Conservation (phyloP, 2,113 vertebrate species). For the Vulpes vulpes region DNA sequence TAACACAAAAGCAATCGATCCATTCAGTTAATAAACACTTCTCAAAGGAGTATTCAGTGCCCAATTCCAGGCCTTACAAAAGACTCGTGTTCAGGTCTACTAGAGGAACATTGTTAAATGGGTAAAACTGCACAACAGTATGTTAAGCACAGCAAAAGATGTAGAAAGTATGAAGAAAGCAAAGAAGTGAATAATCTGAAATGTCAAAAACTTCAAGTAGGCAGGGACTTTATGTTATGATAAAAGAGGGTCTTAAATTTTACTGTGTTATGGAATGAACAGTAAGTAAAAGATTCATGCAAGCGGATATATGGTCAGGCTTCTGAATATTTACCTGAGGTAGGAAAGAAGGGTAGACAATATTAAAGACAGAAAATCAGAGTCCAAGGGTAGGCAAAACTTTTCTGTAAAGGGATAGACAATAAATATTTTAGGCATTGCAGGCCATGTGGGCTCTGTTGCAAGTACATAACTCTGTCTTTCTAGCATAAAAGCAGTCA, state of each 20-base stretch:
- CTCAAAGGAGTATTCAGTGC: neutral
- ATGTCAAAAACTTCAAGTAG: neutral
- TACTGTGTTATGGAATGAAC: neutral
- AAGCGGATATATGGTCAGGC: neutral
- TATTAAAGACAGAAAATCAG: slow-evolving; percentile 8
- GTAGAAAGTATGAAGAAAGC: neutral
- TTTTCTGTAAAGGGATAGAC: neutral
- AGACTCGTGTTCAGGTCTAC: neutral
- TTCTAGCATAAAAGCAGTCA: neutral
- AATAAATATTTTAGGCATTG: neutral
- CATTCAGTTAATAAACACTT: neutral
- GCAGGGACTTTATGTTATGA: neutral
- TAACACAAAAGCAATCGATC: slow-evolving; percentile 44
- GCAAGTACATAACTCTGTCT: neutral
- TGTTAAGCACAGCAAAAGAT: neutral
- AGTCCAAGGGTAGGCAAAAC: neutral
- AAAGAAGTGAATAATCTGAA: neutral
- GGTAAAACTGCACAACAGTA: neutral
- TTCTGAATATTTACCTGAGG: neutral
- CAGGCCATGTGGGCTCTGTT: neutral
- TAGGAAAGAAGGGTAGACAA: neutral
- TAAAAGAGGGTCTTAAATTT: neutral
- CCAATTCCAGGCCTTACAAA: neutral
- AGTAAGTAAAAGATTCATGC: neutral
- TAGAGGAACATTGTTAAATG: neutral